Base-by-base conservation (phyloP, 2,888 invertebrate species). In the Synergus umbraculus region DNA sequence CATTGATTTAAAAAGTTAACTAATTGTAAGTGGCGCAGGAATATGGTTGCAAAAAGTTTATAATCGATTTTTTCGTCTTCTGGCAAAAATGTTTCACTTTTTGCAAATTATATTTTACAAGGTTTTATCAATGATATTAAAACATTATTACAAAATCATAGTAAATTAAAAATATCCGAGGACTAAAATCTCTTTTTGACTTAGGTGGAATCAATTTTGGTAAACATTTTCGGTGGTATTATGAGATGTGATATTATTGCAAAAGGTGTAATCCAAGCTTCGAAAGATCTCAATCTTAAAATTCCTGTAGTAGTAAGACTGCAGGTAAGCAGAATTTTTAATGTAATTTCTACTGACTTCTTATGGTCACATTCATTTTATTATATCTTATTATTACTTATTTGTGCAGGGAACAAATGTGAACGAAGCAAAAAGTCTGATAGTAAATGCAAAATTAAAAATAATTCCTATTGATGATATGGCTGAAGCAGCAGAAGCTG, bases 231-330 rank as follows among this genome's bases (percentile, higher is more conserved):
- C 90, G 98, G 98, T 81, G 98, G 98, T 83, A 99, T 99, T 88
- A 98, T 99, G 98, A 94, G 98, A 85, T 99, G 98, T 93, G 98
- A 98, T 93, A 97, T 98, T 80, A 98, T 99, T 91, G 98, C 98
- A 18, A 97, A 98, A 92, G 98, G 98, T 86, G 98, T 99, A 90
- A 96, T 99, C 89, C 96, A 96, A 77, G 98, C 98, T 1, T 98
- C 98, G 76, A 96, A 97, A 92, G 97, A 97, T 91, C 95, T 98
- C 67, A 95, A 97, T 89, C 94, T 98, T 80, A 97, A 96, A 92
- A 96, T 98, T 89, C 98, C 98, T 10, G 97, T 98, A 87, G 97
- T 98, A 89, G 97, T 97, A 85, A 94, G 98, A 92, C 94, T 98
- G 86, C 98, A 98, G 96, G 98, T 96, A 91, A 73, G 29, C 29